Conservation (phyloP, 2,888 invertebrate genomes). For the Thysanoteuthis rhombus region DNA sequence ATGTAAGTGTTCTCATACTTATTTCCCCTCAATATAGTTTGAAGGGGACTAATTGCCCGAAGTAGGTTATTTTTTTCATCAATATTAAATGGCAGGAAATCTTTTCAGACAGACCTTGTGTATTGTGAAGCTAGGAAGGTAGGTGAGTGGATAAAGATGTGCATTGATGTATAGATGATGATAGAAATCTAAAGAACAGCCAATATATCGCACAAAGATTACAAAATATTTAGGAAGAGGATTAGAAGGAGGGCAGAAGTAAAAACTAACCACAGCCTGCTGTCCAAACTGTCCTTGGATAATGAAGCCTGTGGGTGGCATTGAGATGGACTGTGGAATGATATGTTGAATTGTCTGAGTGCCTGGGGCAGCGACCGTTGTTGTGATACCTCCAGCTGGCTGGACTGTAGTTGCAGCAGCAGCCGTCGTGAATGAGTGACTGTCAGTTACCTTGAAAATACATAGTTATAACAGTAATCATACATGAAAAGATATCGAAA, state of each 20-base stretch:
- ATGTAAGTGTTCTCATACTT: no score
- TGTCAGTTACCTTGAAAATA: slow-evolving; percentile 21
- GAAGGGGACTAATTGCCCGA: no score
- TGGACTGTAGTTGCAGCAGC: slow-evolving; percentile 44
- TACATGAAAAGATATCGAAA: no score
- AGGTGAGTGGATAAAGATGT: no score
- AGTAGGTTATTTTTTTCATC: no score
- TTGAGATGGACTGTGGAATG: slow-evolving; percentile 44
- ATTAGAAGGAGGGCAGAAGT: neutral
- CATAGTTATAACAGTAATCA: no score
- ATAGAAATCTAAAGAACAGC: neutral
- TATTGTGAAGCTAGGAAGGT: no score
- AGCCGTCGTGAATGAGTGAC: neutral
- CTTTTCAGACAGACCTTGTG: no score
- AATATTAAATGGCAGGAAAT: no score
- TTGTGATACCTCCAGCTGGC: slow-evolving; percentile 32
- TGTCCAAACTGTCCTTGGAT: slow-evolving; percentile 59
- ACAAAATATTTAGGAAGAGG: neutral
- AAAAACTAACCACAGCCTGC: slow-evolving; percentile 52
- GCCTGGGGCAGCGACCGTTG: slow-evolving; percentile 34
- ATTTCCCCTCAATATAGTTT: no score
- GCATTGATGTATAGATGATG: neutral
- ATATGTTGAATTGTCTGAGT: slow-evolving; percentile 47
- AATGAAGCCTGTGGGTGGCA: slow-evolving; percentile 47
- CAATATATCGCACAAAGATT: neutral